Conservation (phyloP, 2,797 vertebrate species). For the Parauchenoglanis punctatus region DNA sequence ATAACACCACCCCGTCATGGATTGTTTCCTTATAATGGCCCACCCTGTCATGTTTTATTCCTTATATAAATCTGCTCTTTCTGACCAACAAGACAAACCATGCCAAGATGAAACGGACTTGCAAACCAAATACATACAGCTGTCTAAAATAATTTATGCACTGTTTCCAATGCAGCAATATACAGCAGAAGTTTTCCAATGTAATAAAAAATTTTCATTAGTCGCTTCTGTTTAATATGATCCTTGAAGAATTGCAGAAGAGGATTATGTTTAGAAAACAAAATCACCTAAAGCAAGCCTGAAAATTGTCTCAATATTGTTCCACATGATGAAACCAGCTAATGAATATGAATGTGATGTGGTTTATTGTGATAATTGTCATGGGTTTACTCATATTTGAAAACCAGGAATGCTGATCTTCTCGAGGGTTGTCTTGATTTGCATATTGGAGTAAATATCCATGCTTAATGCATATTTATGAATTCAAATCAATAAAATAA, state of each 20-base stretch:
- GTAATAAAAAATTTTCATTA: not conserved
- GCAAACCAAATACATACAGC: not conserved
- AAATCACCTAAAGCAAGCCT: conserved; percentile 30
- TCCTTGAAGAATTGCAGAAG: not conserved
- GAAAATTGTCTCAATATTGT: conserved; percentile 15
- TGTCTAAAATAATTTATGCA: no score
- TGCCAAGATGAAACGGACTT: not conserved
- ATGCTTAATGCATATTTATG: conserved; percentile 51
- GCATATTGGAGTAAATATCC: conserved; percentile 38
- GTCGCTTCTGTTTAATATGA: not conserved
- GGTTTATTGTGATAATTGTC: conserved; percentile 37
- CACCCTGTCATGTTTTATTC: not conserved
- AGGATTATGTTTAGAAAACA: conserved; percentile 13
- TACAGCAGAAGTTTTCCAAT: not conserved
- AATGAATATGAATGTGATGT: conserved; percentile 35
- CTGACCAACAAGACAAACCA: not conserved
- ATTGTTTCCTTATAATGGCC: not conserved
- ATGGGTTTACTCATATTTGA: conserved; percentile 32
- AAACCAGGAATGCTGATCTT: conserved; percentile 23
- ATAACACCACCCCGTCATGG: no score
- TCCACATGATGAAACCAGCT: conserved; percentile 30
- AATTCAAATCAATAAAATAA: conserved; percentile 49
- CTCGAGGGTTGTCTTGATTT: conserved; percentile 31
- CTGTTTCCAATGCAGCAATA: not conserved
- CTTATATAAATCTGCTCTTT: not conserved